phyloP scores from a whole-genome alignment of 2,113 vertebrate species.

The Epinephelus fuscoguttatus region DNA sequence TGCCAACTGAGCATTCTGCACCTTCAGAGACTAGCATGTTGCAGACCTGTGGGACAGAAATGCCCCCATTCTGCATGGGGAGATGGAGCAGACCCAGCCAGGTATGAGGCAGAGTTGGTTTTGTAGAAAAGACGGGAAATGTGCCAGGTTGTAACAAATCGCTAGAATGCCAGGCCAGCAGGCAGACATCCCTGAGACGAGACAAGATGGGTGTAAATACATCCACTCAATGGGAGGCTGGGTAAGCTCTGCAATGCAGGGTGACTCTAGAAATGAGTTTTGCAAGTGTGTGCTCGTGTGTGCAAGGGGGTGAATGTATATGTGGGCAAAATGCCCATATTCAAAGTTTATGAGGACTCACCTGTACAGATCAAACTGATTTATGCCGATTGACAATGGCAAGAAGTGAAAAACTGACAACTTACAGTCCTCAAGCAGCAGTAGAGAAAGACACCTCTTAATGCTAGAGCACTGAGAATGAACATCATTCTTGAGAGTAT shows the following conservation, averaged over 20 bases:
- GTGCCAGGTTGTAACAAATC: conserved; percentile 71
- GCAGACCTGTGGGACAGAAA: conserved; percentile 53
- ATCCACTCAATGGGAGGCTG: conserved; percentile 55
- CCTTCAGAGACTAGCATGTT: conserved; percentile 42
- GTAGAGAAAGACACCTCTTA: conserved; percentile 39
- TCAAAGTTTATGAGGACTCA: background rate
- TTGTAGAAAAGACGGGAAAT: conserved; percentile 48
- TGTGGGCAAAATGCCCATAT: background rate
- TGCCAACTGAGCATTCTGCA: conserved; percentile 33
- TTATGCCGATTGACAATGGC: conserved; percentile 1
- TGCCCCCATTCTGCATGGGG: conserved; percentile 38
- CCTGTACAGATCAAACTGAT: conserved; percentile 6
- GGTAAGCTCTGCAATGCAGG: conserved; percentile 41
- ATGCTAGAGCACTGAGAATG: conserved; percentile 34
- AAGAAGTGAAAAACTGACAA: conserved; percentile 23
- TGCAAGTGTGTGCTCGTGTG: background rate
- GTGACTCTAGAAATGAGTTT: conserved; percentile 24
- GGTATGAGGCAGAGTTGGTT: conserved; percentile 40
- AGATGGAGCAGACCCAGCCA: conserved; percentile 47
- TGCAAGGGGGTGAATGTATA: background rate
- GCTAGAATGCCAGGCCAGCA: conserved; percentile 59
- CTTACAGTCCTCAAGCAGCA: conserved; percentile 19
- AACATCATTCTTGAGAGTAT: conserved; percentile 59
- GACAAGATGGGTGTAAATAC: conserved; percentile 58
- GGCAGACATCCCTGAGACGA: conserved; percentile 57